Conservation (phyloP, 2,888 invertebrate species). For the Hemithea aestivaria region DNA sequence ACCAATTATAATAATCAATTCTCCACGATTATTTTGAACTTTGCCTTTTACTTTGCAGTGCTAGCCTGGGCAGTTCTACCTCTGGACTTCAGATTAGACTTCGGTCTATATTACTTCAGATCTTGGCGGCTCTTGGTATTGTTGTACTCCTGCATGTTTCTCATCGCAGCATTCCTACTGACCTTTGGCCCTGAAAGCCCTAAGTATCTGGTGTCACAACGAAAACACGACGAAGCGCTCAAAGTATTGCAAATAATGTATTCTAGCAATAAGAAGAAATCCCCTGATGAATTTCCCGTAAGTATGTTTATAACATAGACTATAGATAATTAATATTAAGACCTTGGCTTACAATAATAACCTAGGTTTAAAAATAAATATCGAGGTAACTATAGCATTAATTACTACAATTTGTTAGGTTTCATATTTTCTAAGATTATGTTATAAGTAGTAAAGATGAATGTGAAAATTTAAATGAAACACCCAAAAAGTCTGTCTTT, state of each 20-base stretch:
- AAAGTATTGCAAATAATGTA: constrained; percentile 80
- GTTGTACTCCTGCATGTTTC: constrained; percentile 79
- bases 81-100: constrained; percentile 56
- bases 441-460: no score
- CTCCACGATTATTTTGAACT: no score
- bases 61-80: constrained; percentile 85
- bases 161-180: constrained; percentile 76
- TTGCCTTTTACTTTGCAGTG: no score
- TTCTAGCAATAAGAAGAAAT: constrained; percentile 58
- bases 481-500: no score
- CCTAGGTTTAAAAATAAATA: no score
- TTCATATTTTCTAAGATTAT: no score
- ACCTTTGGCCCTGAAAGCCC: constrained; percentile 86
- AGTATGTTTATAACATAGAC: constrained; percentile 31
- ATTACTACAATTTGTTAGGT: no score
- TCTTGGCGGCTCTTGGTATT: constrained; percentile 87
- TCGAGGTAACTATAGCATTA: no score
- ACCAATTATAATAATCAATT: no score
- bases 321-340: no score
- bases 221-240: constrained; percentile 81
- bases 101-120: constrained; percentile 77
- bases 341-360: no score
- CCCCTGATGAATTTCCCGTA: constrained; percentile 71
- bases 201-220: constrained; percentile 84
- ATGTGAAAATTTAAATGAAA: no score